Evolutionary conservation across 2,113 vertebrate species (phyloP), one percentile per base, ranked within the genome.

Genomic region (Spheniscus mendiculus): DNA sequence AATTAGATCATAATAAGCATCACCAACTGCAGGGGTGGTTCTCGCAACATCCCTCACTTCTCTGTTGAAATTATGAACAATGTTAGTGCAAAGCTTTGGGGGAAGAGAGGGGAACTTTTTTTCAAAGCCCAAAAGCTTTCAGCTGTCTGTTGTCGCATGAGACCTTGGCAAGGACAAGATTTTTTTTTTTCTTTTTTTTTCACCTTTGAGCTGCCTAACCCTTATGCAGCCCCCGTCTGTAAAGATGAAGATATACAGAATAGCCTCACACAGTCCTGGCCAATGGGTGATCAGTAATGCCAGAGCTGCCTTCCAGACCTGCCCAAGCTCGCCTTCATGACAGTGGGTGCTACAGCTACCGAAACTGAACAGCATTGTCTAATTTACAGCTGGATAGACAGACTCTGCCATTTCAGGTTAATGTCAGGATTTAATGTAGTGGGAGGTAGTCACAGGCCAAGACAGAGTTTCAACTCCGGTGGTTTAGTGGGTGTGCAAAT

Each of bases 31-130:
- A 77, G 29, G 20, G 36, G 13, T 32, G 20, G 25, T 56, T 84
- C 58, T 71, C 0, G 0, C 27, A 56, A n/a, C 38, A 83, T 34
- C 12, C 17, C 22, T 49, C 3, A 1, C 25, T 82, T 65, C 50
- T 76, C 66, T 66, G 22, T 25, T 83, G 29, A 80, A 93, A 69
- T 27, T 65, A n/a, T 1, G 2, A 81, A 34, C 30, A n/a, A 63
- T 29, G 50, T 25, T 62, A 71, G 19, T 3, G 5, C 1, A 9
- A 76, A 19, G 13, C 12, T 83, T 80, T 73, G 25, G 11, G 49
- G 77, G 52, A 14, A 49, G 32, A 78, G 18, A 25, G 4, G 13
- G 6, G 16, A 49, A 26, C 6, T 25, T 72, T 76, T 74, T 62
- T 73, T 15, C 49, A 86, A 87, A 77, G 32, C 8, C 22, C 6